Conservation (phyloP, 2,888 invertebrate species). For the Odontocerum albicorne region DNA sequence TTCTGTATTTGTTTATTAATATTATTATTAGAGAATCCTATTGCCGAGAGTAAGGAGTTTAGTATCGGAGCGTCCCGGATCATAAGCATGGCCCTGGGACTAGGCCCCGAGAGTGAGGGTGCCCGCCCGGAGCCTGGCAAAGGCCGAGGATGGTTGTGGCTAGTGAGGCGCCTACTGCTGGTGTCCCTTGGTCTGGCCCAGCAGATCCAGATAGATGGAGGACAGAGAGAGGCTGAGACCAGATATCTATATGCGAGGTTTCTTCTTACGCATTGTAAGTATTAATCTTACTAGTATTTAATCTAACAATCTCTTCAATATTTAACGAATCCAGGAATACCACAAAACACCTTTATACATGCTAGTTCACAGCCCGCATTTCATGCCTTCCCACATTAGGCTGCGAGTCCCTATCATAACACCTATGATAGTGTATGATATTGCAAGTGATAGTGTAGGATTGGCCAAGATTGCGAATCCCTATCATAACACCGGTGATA, state of each 20-base stretch:
- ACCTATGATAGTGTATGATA: too few relatives aligned
- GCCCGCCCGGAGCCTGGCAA: background rate
- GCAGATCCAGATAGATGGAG: constrained; percentile 50
- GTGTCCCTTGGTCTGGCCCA: constrained; percentile 52
- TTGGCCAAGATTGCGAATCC: too few relatives aligned
- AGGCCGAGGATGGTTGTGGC: constrained; percentile 58
- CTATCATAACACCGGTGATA: too few relatives aligned
- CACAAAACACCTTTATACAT: too few relatives aligned
- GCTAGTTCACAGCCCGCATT: too few relatives aligned
- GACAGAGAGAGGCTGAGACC: constrained; percentile 53
- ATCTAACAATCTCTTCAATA: too few relatives aligned
- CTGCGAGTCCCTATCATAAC: too few relatives aligned
- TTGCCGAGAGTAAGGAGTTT: constrained; percentile 2
- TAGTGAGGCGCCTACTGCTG: constrained; percentile 58
- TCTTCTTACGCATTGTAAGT: constrained; percentile 57
- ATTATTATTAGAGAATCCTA: constrained; percentile 12
- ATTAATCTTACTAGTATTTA: too few relatives aligned
- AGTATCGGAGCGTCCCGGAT: constrained; percentile 10
- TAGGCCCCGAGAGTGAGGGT: background rate
- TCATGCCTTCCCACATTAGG: too few relatives aligned
- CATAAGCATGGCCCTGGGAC: constrained; percentile 13
- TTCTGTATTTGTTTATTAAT: too few relatives aligned
- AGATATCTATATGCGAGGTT: constrained; percentile 58
- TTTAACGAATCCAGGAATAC: too few relatives aligned
- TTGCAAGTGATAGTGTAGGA: too few relatives aligned